These are phyloP conservation scores for Altica lythri DNA, from an alignment of 2,888 invertebrate genomes.

Conservation along the genomic window DNA sequence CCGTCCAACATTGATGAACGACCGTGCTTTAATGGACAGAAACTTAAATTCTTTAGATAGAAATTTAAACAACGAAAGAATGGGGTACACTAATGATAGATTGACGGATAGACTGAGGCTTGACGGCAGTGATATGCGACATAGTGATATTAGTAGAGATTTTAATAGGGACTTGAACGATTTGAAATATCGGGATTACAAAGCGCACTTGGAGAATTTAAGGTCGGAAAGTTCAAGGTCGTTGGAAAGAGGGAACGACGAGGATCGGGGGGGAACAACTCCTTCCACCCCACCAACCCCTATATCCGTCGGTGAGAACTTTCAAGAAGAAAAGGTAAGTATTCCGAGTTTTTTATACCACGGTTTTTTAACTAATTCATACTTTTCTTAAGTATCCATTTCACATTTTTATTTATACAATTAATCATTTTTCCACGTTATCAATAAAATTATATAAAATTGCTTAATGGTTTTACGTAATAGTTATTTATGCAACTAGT, in stretches of 20 bases:
- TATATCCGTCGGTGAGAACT: constrained; percentile 56
- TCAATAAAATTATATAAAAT: no score
- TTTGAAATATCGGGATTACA: constrained; percentile 56
- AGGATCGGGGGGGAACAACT: constrained; percentile 51
- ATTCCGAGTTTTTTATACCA: constrained; percentile 1
- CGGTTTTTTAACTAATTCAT: no score
- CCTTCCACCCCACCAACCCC: constrained; percentile 59
- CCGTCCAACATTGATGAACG: constrained; percentile 32
- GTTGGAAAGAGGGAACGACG: constrained; percentile 43
- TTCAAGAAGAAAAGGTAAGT: constrained; percentile 57
- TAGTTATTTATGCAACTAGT: no score
- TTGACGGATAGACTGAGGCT: constrained; percentile 36
- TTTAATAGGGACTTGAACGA: constrained; percentile 47
- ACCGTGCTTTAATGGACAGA: constrained; percentile 49
- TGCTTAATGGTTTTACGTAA: no score
- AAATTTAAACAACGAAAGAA: constrained; percentile 40
- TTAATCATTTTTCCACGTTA: not conserved
- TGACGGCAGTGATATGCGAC: constrained; percentile 41
- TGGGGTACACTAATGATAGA: constrained; percentile 35
- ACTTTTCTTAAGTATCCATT: constrained; percentile 1
- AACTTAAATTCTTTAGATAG: constrained; percentile 46
- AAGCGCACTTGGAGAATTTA: constrained; percentile 56
- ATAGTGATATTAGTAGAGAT: constrained; percentile 34
- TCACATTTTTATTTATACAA: not conserved
- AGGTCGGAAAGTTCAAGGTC: constrained; percentile 50